Evolutionary conservation across 2,888 invertebrate genomes (phyloP).

Genomic region (Stenolophus ochropezus): DNA sequence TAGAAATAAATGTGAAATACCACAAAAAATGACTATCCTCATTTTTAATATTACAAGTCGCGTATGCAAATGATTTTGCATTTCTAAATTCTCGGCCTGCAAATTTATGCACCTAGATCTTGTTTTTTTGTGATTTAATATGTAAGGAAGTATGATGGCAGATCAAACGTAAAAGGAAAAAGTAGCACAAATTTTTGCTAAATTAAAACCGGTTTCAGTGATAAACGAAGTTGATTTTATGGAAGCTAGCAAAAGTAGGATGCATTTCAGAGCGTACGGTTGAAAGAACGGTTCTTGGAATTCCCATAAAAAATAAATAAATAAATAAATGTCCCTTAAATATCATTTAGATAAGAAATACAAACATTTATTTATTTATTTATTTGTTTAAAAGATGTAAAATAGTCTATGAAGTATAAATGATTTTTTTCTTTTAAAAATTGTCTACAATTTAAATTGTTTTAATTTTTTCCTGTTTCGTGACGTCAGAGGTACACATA

Average conservation of each 20-base stretch:
- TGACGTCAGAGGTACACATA: no score
- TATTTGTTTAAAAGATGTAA: no score
- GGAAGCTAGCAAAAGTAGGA: constrained; percentile 11
- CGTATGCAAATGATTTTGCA: no score
- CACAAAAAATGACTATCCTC: no score
- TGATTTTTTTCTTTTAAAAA: no score
- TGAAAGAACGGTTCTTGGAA: background rate
- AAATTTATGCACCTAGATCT: background rate
- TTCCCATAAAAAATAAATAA: background rate
- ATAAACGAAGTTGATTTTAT: constrained; percentile 23
- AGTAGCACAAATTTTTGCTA: background rate
- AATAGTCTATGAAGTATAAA: no score
- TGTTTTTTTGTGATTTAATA: background rate
- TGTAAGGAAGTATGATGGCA: background rate
- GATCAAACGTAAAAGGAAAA: background rate
- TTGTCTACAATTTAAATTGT: no score
- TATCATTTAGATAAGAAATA: no score
- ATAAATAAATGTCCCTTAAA: background rate
- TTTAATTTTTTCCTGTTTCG: no score
- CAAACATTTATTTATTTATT: no score
- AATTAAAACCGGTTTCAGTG: constrained; percentile 6
- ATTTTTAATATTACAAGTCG: no score
- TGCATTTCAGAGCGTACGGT: background rate
- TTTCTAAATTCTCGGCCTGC: background rate
- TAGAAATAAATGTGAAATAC: no score